Base-by-base conservation (phyloP, 2,888 invertebrate genomes). In the Ctenicera cuprea region DNA sequence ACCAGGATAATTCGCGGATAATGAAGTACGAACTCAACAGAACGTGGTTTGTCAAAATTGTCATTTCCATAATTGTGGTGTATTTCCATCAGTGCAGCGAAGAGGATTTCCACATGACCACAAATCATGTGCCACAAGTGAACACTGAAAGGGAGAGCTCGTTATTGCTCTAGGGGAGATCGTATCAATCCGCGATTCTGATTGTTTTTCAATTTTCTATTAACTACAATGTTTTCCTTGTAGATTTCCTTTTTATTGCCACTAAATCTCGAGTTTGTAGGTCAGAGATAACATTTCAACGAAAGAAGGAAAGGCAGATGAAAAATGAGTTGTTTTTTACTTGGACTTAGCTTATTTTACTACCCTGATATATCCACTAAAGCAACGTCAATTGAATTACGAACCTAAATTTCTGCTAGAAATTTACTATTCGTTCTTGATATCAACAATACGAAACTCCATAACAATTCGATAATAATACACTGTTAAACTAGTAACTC, bases 201-300 rank as follows among this genome's bases (percentile, higher is more conserved):
- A 61, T 61, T 61, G 61, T 61, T 61, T 61, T 61, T 61, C 61
- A 41, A 61, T 61, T 61, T 61, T 61, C 61, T 41, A 61, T 61
- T 61, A 61, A 61, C 22, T 41, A 41, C 61, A 41, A 41, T 61
- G 61, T 61, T 61, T 61, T 61, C 61, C 37, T 54, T 54, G 54
- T 54, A 54, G 54, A 54, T 54, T 54, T 30, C 30, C 22, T 7
- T 54, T 54, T 54, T 30, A 30, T 54, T 26, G 30, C 54, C 54
- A 26, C 54, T 54, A 54, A 54, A 54, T 54, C 54, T 54, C 14
- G 14, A 14, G 54, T 54, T 54, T 33, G 54, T 33, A 33, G 50
- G 54, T 33, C 54, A 30, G 54, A 50, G 50, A 54, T 54, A 54
- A 14, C 54, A 30, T 54, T 54, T 54, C 54, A 50, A 54, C 54